Evolutionary conservation across 92 coral and sea anemone species (phyloP), one percentile per base, ranked within the genome.

Genomic region (Desmophyllum pertusum): DNA sequence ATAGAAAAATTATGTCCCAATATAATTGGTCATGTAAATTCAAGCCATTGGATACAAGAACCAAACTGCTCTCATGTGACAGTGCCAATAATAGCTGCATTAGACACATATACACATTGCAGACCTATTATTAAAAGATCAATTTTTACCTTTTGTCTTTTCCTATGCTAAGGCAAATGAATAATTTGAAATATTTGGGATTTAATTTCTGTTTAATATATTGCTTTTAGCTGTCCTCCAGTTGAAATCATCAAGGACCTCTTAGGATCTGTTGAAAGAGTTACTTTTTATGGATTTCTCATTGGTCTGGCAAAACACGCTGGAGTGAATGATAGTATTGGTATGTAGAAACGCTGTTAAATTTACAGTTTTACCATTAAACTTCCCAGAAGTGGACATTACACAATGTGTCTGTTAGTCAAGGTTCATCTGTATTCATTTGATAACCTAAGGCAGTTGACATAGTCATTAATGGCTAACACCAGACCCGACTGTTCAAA

Each of bases 281-380:
- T 96, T 3, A 96, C 98, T 5, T 96, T 96, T 76, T 96, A 96
- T 89, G 98, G 98, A 27, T 96, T 96, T 69, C 88, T 96, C 27
- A 94, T 96, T 95, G 98, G 98, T 52, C 84, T 96, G 15, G 94
- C 98, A n/a, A 96, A 96, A 79, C 97, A 96, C 62, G 92, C 90
- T 31, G 95, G 91, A 15, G 89, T 89, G 14, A 90, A 94, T 69
- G 83, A 89, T 40, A 89, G 84, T 76, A 94, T 96, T 48, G 98
- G 98, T 96, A 83, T 75, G 21, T 55, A 18, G 51, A 11, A n/a
- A 25, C 3, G 5, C 27, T 69, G 48, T 17, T 2, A 69, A 9
- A 6, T 31, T 33, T 40, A n/a, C 6, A 29, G n/a, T 21, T 14
- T 48, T 48, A 21, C 4, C 13, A 21, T 2, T 21, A 48, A 48